Base-by-base conservation (phyloP, 2,888 invertebrate genomes). In the Piscicola geometra region DNA sequence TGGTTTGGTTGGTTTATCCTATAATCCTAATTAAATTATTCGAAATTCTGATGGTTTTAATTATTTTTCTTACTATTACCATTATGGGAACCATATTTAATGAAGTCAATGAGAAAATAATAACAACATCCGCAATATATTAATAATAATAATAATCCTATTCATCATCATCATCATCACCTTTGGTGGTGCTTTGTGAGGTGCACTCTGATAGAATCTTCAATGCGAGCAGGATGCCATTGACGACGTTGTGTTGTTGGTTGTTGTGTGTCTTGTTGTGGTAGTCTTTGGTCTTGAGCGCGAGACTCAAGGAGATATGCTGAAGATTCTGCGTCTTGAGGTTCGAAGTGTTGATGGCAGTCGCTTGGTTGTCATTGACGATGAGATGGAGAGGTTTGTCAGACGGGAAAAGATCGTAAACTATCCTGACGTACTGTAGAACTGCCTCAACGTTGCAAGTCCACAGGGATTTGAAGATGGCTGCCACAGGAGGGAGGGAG, bases 381-480 rank as follows among this genome's bases (percentile, higher is more conserved):
- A 94, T 90, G 85, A 94, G 92, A 77, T 93, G 89, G 28, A 94
- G 89, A 86, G 84, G 79, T 72, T 79, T 77, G 21, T 75, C 12
- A 75, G 18, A 68, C 68, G n/a, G 28, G 9, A 68, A 75, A 9
- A 68, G n/a, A 68, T 32, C 98, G 92, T 94, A 95, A 0, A 95
- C 93, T 81, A 99, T 93, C 33, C 98, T 90, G 82, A 95, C 94
- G 84, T 97, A 98, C 86, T 99, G 99, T 77, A 97, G 90, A 0
- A 94, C 91, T 0, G 94, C 92, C 88, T 98, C 98, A 0, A 97
- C 93, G 80, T 93, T 92, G 82, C 93, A 94, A 0, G 96, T 97
- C 98, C 98, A 99, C 75, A 98, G 85, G 0, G 93, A 92, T 86
- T 98, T 98, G 78, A 90, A 91, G 78, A 97, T 91, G 0, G 94